Evolutionary conservation across 2,113 vertebrate genomes (phyloP).

Genomic region (Dasypus novemcinctus): DNA sequence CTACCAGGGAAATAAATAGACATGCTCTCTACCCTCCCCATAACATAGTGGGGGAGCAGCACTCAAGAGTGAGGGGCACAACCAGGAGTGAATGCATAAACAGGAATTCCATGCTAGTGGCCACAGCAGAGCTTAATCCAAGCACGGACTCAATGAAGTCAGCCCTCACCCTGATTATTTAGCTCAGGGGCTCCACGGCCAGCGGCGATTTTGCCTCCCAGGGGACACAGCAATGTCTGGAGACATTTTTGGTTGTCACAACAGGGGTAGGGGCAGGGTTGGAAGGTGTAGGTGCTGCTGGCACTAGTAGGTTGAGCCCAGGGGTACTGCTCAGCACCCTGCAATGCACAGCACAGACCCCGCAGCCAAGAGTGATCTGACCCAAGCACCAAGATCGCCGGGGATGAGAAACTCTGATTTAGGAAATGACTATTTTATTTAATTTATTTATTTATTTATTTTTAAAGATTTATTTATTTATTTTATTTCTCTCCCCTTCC

Average conservation of each 20-base stretch:
- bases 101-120: background rate
- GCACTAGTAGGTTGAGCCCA: background rate
- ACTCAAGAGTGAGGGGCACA: no score
- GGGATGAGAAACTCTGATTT: background rate
- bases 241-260: no score
- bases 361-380: background rate
- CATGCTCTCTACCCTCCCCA: background rate
- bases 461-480: no score
- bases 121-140: no score
- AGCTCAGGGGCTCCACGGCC: background rate
- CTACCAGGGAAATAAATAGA: background rate
- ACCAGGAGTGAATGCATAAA: fast-evolving
- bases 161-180: background rate
- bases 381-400: background rate
- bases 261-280: background rate
- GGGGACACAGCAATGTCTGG: background rate
- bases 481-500: no score
- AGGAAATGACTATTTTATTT: background rate
- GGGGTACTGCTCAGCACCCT: background rate
- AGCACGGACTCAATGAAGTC: background rate
- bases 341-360: no score
- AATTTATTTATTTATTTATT: no score
- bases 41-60: background rate
- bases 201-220: background rate
- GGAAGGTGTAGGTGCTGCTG: background rate